These are phyloP conservation scores for Laupala kohalensis DNA, from an alignment of 1,140 invertebrate genomes.

Conservation along the genomic window DNA sequence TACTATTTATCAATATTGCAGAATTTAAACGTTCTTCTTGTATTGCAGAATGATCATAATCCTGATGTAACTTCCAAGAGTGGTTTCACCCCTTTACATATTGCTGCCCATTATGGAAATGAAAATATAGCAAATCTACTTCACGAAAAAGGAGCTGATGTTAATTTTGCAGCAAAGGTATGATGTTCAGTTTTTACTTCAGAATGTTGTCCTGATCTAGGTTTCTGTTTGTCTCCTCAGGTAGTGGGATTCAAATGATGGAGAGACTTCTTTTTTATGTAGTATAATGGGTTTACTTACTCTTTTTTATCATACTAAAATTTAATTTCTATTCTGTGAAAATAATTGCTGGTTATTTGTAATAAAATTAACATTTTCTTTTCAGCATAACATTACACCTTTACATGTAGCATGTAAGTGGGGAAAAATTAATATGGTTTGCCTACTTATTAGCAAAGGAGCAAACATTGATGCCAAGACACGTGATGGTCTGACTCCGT, in stretches of 20 bases:
- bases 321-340: too few relatives aligned
- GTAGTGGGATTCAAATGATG: too few relatives aligned
- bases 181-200: too few relatives aligned
- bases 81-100: slow-evolving; percentile 96
- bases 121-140: slow-evolving; percentile 85
- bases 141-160: slow-evolving; percentile 83
- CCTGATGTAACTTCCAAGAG: slow-evolving; percentile 93
- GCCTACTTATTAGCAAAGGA: slow-evolving; percentile 65
- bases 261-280: too few relatives aligned
- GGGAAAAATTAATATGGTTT: slow-evolving; percentile 89
- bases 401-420: slow-evolving; percentile 93
- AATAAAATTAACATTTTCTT: too few relatives aligned
- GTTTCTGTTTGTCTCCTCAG: too few relatives aligned
- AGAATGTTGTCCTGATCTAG: too few relatives aligned
- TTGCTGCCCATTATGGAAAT: slow-evolving; percentile 97
- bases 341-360: too few relatives aligned
- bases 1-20: too few relatives aligned
- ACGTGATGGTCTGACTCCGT: slow-evolving; percentile 82
- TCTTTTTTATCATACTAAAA: too few relatives aligned
- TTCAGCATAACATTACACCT: slow-evolving; percentile 74
- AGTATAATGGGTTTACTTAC: too few relatives aligned
- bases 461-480: slow-evolving; percentile 92
- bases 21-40: neutral
- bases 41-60: slow-evolving; percentile 73
- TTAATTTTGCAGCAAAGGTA: slow-evolving; percentile 90